A percentile compares a stretch with the other conserved stretches of the same genome.
These are phyloP conservation scores for Acanthisitta chloris DNA, from an alignment of 2,113 vertebrate species.

Conservation along the genomic window DNA sequence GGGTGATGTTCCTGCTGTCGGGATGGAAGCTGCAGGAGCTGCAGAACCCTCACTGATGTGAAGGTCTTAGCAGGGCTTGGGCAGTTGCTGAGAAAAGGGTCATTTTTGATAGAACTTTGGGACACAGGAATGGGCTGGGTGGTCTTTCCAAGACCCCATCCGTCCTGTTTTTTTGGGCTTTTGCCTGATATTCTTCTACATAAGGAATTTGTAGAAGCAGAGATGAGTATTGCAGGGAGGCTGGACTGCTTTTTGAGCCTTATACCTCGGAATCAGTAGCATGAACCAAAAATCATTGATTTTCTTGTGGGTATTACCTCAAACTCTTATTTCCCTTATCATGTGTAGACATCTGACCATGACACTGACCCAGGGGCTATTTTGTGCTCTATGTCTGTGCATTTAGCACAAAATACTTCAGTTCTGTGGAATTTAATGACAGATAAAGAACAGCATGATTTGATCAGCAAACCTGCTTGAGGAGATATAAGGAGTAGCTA, in stretches of 20 bases:
- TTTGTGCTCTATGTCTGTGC: fast-evolving
- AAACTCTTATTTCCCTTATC: too few species aligned
- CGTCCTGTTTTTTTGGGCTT: neutral
- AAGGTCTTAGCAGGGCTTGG: neutral
- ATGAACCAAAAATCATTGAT: fast-evolving
- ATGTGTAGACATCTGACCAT: fast-evolving
- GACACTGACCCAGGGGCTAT: neutral
- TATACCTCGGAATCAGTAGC: neutral
- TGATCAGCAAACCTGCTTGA: neutral
- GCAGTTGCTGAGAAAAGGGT: neutral
- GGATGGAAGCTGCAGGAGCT: neutral
- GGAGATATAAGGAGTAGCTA: fast-evolving
- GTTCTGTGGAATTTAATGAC: neutral
- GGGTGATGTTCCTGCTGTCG: neutral
- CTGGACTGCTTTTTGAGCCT: neutral
- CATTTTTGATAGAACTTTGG: neutral
- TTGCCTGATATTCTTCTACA: fast-evolving
- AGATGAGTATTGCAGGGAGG: neutral
- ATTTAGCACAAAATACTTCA: neutral
- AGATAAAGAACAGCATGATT: neutral
- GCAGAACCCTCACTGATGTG: fast-evolving
- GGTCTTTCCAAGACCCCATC: neutral
- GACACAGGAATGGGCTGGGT: neutral
- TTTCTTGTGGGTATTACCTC: neutral
- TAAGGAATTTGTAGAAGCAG: neutral